Base-by-base conservation (phyloP, 2,113 vertebrate species). In the Clarias batrachus region DNA sequence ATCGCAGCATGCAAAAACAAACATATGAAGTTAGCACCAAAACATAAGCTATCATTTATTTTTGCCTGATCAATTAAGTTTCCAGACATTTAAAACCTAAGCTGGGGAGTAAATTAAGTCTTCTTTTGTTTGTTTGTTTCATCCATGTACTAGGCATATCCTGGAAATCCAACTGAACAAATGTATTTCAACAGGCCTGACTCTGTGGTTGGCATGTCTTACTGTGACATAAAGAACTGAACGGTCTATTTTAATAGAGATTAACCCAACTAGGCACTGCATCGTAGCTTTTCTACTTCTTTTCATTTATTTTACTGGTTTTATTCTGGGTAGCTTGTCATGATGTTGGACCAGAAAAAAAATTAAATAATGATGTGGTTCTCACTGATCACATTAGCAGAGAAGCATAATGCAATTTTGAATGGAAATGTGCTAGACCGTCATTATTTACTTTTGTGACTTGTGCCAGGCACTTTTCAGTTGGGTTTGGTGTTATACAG, bases 211-310 rank as follows among this genome's bases (percentile, higher is more conserved):
- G 27, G 19, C 73, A 57, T 21, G 73, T 60, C 25, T 13, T 56
- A 25, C 25, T 33, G 27, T 71, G 60, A 25, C 14, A 76, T 37
- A 62, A 30, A 84, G 25, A 71, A 48, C 54, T 73, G 82, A 77
- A 81, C 85, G 71, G 79, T 85, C 56, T 77, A 30, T 63, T 79
- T 76, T 56, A 77, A 82, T 41, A 68, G 59, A 48, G 27, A 89
- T 85, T 37, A 70, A n/a, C n/a, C 82, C 73, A 17, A 33, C 76
- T 82, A 33, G 25, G 70, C 86, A 85, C 59, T 63, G 27, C 63
- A 68, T 57, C 74, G 66, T 59, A 21, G 65, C 63, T 54, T 62
- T 77, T 59, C n/a, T 63, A n/a, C 41, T 37, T 79, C n/a, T 78
- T 12, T 17, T 77, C 74, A 86, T 73, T 84, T 56, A 80, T 66